Evolutionary conservation across 1,140 invertebrate genomes (phyloP), one percentile per base, ranked within the genome.

Genomic region (Acromyrmex heyeri): DNA sequence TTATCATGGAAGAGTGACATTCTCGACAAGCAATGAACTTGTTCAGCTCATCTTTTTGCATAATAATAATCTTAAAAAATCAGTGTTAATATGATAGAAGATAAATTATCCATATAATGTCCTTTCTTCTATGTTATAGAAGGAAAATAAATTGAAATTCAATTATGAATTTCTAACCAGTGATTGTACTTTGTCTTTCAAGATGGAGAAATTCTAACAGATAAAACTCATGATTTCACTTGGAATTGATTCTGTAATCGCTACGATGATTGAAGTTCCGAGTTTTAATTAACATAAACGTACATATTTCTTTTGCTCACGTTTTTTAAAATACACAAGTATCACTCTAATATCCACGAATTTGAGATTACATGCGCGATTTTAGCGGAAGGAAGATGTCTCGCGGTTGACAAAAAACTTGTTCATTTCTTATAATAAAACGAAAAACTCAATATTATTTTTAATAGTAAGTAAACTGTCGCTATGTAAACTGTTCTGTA

Each of bases 211-310:
- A n/a, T 53, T 53, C 48, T n/a, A 4, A 38, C 24, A 12, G 18
- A 12, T 76, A 38, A 14, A 76, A 76, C 30, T 21, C 34, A n/a
- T 57, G 55, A 16, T 59, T 76, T n/a, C n/a, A 38, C 7, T 76
- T 76, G 4, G 5, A 76, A 6, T 10, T 8, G 12, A 7, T 18
- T 75, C 12, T 48, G 44, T 53, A 30, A 18, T 72, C 48, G 48
- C 44, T 53, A 44, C 21, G 21, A 53, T 50, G 24, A 70, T 70
- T 70, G 44, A 69, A 70, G 2, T 16, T 70, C 3, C 44, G n/a
- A 44, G 34, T 10, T 4, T 50, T 10, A 44, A 14, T 50, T 10
- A 44, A 14, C 8, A 67, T 69, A 48, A 48, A 5, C 12, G 14
- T 67, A 48, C 3, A 50, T 50, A 50, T 27, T 8, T 70, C 30